Evolutionary conservation across 2,888 invertebrate species (phyloP).

Genomic region (Ormyrus rosae): DNA sequence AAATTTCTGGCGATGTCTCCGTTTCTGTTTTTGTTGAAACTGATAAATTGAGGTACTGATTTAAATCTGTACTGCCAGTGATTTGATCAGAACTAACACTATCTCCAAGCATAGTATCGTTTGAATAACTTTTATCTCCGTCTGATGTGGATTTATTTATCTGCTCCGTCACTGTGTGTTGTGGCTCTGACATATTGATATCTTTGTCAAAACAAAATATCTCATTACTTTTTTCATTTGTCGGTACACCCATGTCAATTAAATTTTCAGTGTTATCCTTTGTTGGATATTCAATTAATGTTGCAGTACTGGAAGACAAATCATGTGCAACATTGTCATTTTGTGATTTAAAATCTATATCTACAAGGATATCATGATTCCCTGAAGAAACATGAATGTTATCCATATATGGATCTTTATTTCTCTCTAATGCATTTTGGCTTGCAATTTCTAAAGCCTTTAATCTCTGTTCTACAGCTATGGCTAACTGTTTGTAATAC

Average conservation of each 20-base stretch:
- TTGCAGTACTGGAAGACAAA: constrained; percentile 11
- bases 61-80: constrained; percentile 62
- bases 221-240: constrained; percentile 20
- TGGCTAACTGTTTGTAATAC: constrained; percentile 82
- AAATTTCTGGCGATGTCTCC: constrained; percentile 62
- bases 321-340: constrained; percentile 37
- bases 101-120: constrained; percentile 52
- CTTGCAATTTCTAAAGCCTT: constrained; percentile 63
- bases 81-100: constrained; percentile 61
- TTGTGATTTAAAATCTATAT: constrained; percentile 19
- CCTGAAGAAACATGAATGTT: not conserved
- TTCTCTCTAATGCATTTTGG: constrained; percentile 27
- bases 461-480: constrained; percentile 81
- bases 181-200: constrained; percentile 30
- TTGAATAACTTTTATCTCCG: constrained; percentile 55
- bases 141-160: constrained; percentile 56
- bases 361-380: not conserved
- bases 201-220: constrained; percentile 38
- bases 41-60: constrained; percentile 63
- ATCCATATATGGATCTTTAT: constrained; percentile 28
- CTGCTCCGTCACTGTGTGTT: constrained; percentile 32
- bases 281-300: constrained; percentile 40
- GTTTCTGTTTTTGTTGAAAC: constrained; percentile 60
- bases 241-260: constrained; percentile 36
- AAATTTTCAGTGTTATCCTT: constrained; percentile 45